These are phyloP conservation scores for Tapera naevia DNA, from an alignment of 2,797 vertebrate species.

Conservation along the genomic window DNA sequence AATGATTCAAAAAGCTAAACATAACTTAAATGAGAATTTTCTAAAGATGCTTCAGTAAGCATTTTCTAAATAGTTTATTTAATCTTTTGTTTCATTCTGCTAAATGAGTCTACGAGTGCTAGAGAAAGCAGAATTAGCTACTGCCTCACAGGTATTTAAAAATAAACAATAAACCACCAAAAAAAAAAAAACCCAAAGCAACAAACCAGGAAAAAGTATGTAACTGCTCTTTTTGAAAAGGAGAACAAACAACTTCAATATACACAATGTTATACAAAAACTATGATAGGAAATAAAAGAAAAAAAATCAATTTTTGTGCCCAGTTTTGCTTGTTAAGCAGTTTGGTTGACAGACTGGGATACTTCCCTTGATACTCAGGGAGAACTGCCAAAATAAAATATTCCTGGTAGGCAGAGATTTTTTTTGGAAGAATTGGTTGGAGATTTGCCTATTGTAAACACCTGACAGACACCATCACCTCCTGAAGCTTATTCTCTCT, in stretches of 20 bases:
- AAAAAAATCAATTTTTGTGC: neutral
- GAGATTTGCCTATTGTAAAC: neutral
- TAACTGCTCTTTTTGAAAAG: neutral
- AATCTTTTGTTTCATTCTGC: constrained; percentile 8
- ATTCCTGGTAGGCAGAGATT: neutral
- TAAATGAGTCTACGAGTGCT: neutral
- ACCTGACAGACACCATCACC: neutral
- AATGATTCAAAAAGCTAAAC: constrained; percentile 24
- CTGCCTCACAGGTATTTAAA: neutral
- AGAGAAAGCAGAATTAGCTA: neutral
- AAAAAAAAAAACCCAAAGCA: neutral
- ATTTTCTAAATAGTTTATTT: constrained; percentile 27
- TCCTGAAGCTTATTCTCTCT: neutral
- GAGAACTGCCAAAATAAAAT: neutral
- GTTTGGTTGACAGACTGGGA: neutral
- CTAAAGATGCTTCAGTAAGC: neutral
- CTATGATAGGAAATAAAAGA: neutral
- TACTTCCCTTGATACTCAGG: neutral
- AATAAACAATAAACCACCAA: neutral
- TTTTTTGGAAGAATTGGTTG: neutral
- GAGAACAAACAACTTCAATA: neutral
- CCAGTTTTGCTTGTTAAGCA: neutral
- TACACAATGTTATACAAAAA: neutral
- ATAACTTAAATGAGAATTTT: constrained; percentile 31
- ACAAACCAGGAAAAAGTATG: neutral